Evolutionary conservation across 2,113 vertebrate species (phyloP), one percentile per base, ranked within the genome.

Genomic region (Lates calcarifer): DNA sequence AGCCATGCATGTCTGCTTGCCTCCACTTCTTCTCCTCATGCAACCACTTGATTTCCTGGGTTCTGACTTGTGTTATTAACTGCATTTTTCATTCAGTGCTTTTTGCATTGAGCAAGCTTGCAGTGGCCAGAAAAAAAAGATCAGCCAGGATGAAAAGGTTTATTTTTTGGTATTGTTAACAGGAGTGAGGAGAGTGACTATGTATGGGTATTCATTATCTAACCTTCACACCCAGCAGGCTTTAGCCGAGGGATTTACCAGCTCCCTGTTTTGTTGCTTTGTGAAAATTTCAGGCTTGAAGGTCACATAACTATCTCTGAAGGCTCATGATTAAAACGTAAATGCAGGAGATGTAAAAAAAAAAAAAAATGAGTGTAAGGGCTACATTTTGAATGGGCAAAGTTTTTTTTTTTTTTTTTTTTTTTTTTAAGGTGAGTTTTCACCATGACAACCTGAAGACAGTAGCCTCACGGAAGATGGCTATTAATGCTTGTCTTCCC

Each of bases 141-240:
- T 60, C 66, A 57, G 70, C 55, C 31, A 5, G 49, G 55, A 72
- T 68, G 57, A 86, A 82, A 78, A 81, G 68, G 82, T 82, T 77
- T 33, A 53, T 79, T 75, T 86, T 55, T 68, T 53, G 49, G 53
- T 56, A 69, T 82, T 45, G 26, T 78, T 74, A 77, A 49, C 77
- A 63, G 69, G 53, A 83, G 81, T 74, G 74, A 87, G 41, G 55
- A 65, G 68, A 57, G 71, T 11, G 62, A 65, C 77, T 61, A 10
- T 81, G 65, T 24, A 57, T 84, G 77, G 31, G 79, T 68, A 69
- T 85, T 90, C 60, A 84, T 85, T 84, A 90, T 89, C 91, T 83
- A 89, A 92, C 89, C 89, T 92, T 90, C 79, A 86, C 78, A 89
- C 86, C 74, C 51, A 79, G 82, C 79, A 77, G 83, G 55, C 84